Conservation (phyloP, 2,888 invertebrate genomes). For the Odiellus spinosus region DNA sequence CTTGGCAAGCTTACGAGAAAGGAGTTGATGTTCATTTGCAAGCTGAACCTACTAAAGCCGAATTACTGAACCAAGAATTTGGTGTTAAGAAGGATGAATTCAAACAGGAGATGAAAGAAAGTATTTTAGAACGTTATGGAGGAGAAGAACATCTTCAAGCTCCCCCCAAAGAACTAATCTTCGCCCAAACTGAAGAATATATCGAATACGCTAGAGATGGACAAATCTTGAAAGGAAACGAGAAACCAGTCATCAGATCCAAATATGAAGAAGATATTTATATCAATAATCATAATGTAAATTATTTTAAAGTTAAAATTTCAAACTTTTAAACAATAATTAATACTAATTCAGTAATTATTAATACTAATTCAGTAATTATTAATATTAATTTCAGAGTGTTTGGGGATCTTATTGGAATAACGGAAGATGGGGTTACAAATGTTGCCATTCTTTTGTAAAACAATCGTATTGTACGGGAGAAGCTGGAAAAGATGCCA, state of each 20-base stretch:
- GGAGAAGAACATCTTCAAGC: constrained; percentile 79
- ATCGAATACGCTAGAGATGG: constrained; percentile 89
- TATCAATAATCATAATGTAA: constrained; percentile 70
- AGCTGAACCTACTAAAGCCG: constrained; percentile 95
- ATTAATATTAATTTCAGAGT: constrained; percentile 30
- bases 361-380: constrained; percentile 45
- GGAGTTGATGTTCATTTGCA: constrained; percentile 88
- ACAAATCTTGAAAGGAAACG: constrained; percentile 59
- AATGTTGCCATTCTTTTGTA: constrained; percentile 83
- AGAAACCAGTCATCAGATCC: constrained; percentile 65
- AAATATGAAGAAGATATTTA: constrained; percentile 88
- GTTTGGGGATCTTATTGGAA: constrained; percentile 96
- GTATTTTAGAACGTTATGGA: constrained; percentile 81
- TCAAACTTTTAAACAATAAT: too few species aligned
- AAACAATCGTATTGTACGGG: constrained; percentile 75
- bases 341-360: too few species aligned
- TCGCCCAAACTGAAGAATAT: constrained; percentile 92
- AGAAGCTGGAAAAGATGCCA: constrained; percentile 40
- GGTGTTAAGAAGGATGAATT: constrained; percentile 74
- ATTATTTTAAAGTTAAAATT: constrained; percentile 9
- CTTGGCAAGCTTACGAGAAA: constrained; percentile 88
- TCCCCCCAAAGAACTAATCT: constrained; percentile 68
- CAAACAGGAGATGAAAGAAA: constrained; percentile 62
- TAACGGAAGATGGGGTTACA: constrained; percentile 85
- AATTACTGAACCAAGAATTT: constrained; percentile 75